phyloP scores from a whole-genome alignment of 2,888 invertebrate species.

The Chirona hameri region DNA sequence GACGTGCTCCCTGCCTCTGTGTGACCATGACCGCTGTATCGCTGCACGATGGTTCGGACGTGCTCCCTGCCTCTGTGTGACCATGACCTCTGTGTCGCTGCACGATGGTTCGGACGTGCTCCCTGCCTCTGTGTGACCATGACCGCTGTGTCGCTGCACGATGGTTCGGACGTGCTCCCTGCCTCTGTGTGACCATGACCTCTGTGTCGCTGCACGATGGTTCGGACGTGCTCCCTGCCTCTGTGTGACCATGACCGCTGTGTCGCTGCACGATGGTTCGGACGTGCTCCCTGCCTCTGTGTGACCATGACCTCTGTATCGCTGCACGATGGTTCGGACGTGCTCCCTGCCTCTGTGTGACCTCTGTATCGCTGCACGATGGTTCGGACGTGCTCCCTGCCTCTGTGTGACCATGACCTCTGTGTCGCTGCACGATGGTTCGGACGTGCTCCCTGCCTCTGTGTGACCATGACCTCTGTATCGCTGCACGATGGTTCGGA shows the following conservation, averaged over 20 bases:
- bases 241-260: background rate
- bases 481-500: background rate
- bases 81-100: background rate
- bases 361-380: background rate
- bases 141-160: background rate
- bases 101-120: slow-evolving; percentile 25
- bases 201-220: background rate
- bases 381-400: slow-evolving; percentile 30
- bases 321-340: background rate
- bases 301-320: background rate
- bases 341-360: slow-evolving; percentile 22
- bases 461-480: background rate
- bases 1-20: slow-evolving; percentile 33
- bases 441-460: slow-evolving; percentile 33
- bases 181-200: no score
- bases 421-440: no score
- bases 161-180: slow-evolving; percentile 30
- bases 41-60: background rate
- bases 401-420: background rate
- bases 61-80: no score
- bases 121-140: no score
- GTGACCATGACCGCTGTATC: background rate
- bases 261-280: background rate
- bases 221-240: slow-evolving; percentile 31
- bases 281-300: slow-evolving; percentile 33